A percentile compares a stretch with the other conserved stretches of the same genome.
These are phyloP conservation scores for Cryptocephalus primarius DNA, from an alignment of 2,888 invertebrate species.

Conservation along the genomic window DNA sequence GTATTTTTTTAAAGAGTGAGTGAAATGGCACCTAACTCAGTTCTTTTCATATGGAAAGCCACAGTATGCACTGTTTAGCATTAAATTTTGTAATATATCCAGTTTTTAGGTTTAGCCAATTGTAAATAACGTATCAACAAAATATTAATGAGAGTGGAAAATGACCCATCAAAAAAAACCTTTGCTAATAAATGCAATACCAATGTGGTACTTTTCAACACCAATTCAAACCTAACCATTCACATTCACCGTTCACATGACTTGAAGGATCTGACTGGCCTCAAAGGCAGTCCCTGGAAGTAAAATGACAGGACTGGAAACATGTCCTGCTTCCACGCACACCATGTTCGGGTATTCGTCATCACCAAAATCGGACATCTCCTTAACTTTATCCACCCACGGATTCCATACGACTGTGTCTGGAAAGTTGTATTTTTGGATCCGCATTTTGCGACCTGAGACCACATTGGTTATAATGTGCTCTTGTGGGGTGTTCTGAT, in stretches of 20 bases:
- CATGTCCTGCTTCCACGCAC: conserved; percentile 90
- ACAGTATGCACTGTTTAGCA: too few species aligned
- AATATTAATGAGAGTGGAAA: too few species aligned
- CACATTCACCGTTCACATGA: conserved; percentile 35
- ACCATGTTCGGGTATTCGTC: conserved; percentile 95
- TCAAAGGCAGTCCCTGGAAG: conserved; percentile 86
- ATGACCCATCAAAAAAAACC: too few species aligned
- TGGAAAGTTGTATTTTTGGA: conserved; percentile 90
- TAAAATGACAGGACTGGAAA: conserved; percentile 76
- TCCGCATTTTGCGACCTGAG: conserved; percentile 81
- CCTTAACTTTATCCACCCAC: conserved; percentile 86
- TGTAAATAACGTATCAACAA: too few species aligned
- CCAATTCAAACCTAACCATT: too few species aligned
- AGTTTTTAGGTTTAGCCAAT: too few species aligned
- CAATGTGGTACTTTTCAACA: too few species aligned
- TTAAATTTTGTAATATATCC: too few species aligned
- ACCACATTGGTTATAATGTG: conserved; percentile 89
- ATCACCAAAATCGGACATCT: conserved; percentile 91
- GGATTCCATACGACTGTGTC: conserved; percentile 98
- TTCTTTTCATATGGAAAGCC: too few species aligned
- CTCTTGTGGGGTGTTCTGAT: conserved; percentile 86
- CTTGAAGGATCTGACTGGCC: conserved; percentile 83
- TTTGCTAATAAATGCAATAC: too few species aligned
- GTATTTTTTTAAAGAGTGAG: too few species aligned
- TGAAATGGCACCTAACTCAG: too few species aligned